Evolutionary conservation across 2,888 invertebrate species (phyloP).

Genomic region (Hydrotaea diabolus): DNA sequence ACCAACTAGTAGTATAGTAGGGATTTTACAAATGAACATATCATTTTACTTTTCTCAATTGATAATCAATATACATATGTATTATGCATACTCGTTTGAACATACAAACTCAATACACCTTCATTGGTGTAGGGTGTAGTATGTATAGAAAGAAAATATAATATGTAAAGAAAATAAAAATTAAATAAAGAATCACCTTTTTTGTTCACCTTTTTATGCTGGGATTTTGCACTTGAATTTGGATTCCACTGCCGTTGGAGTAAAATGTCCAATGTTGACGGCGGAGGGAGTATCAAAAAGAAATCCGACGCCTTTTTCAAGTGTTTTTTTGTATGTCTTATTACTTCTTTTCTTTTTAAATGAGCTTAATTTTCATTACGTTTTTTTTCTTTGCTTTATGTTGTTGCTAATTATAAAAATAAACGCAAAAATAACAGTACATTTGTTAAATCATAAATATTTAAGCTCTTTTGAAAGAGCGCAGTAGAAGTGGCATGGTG

Average conservation of each 20-base stretch:
- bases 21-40: too few relatives aligned
- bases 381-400: slow-evolving; percentile 28
- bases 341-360: slow-evolving; percentile 16
- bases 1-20: neutral
- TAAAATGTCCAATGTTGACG: neutral
- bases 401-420: slow-evolving; percentile 60
- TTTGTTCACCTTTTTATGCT: slow-evolving; percentile 45
- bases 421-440: slow-evolving; percentile 59
- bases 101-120: too few relatives aligned
- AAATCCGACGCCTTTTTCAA: slow-evolving; percentile 46
- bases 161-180: neutral
- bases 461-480: slow-evolving; percentile 35
- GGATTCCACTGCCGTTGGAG: slow-evolving; percentile 20
- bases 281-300: neutral
- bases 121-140: neutral
- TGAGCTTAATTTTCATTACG: slow-evolving; percentile 13
- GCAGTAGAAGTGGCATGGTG: neutral
- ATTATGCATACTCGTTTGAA: neutral
- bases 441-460: slow-evolving; percentile 57
- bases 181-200: slow-evolving; percentile 56
- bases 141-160: too few relatives aligned
- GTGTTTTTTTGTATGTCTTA: slow-evolving; percentile 18
- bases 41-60: neutral
- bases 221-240: slow-evolving; percentile 17
- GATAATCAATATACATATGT: neutral